Percentiles rank a stretch among this genome's conserved stretches.
Conservation (phyloP, 53 echinoderm and acorn worm genomes). For the Zoroaster sp. region DNA sequence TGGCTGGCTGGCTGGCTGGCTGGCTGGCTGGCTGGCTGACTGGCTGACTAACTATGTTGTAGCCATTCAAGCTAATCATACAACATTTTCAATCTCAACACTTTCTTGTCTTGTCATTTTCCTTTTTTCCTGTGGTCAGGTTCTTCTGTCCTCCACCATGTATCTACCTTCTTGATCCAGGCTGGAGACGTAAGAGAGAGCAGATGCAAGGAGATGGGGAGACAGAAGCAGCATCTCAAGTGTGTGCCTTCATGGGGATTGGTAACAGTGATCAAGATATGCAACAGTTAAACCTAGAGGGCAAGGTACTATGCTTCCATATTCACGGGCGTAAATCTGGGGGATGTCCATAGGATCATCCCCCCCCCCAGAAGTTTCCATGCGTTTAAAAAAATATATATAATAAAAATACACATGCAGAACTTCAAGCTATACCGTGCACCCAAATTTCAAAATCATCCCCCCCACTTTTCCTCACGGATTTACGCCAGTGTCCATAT, state of each 20-base stretch:
- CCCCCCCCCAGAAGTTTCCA: too few species aligned
- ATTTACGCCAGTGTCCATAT: too few species aligned
- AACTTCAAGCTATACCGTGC: too few species aligned
- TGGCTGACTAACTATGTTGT: too few species aligned
- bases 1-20: background rate
- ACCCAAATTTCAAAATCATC: too few species aligned
- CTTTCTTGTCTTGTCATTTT: background rate
- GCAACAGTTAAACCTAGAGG: constrained; percentile 96
- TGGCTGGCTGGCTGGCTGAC: too few species aligned
- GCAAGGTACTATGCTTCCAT: constrained; percentile 67
- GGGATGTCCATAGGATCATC: background rate
- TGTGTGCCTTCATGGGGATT: constrained; percentile 99
- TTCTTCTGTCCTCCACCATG: constrained; percentile 99
- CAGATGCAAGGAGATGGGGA: constrained; percentile 89
- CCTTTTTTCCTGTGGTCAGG: constrained; percentile 26
- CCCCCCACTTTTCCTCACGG: too few species aligned
- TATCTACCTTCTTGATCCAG: constrained; percentile 96
- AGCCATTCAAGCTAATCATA: too few species aligned
- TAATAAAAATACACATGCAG: too few species aligned
- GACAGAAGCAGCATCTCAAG: constrained; percentile 91
- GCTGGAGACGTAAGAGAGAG: constrained; percentile 95
- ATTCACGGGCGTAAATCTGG: background rate
- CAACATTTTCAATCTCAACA: background rate
- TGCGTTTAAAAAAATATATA: too few species aligned
- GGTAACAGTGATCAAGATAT: constrained; percentile 99